Conservation (phyloP, 2,888 invertebrate genomes). For the Protonemura montana region DNA sequence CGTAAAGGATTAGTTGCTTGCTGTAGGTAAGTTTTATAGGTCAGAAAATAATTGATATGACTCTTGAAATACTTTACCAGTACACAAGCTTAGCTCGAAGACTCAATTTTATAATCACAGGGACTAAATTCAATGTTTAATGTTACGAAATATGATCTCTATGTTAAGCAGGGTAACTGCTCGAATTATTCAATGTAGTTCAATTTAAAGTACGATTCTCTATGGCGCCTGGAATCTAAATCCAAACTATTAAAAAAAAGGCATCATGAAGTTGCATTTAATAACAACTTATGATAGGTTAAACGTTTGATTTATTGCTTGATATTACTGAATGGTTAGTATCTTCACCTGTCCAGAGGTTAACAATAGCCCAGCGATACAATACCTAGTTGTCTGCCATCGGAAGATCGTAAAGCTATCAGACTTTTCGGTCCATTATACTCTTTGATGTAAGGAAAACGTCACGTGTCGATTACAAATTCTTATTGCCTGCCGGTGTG, state of each 20-base stretch:
- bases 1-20: no score
- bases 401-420: conserved; percentile 38
- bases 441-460: conserved; percentile 4
- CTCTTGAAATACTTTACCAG: no score
- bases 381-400: conserved; percentile 23
- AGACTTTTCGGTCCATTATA: conserved; percentile 21
- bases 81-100: background rate
- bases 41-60: no score
- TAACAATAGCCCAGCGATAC: conserved; percentile 38
- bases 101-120: background rate
- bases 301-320: conserved; percentile 27
- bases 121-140: background rate
- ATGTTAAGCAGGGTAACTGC: background rate
- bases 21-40: no score
- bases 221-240: background rate
- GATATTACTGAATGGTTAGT: conserved; percentile 39
- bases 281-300: background rate
- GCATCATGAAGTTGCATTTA: background rate
- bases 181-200: background rate
- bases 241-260: background rate
- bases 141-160: background rate
- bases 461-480: background rate
- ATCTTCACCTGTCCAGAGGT: conserved; percentile 35
- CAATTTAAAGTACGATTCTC: background rate
- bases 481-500: background rate